phyloP scores from a whole-genome alignment of 2,113 vertebrate genomes.

The Todiramphus saurophagus region DNA sequence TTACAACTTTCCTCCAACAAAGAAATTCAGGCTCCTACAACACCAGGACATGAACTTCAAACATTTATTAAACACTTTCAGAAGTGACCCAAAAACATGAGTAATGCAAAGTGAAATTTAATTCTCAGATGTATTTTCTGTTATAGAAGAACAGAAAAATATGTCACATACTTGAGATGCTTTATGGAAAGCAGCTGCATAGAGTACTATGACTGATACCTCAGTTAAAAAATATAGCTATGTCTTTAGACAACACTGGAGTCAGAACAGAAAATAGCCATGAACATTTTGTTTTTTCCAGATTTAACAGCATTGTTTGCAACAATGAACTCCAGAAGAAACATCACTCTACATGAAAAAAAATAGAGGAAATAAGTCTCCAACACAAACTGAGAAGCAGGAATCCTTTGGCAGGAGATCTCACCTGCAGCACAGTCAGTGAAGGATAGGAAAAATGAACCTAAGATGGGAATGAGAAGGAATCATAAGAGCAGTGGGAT shows the following conservation, averaged over 20 bases:
- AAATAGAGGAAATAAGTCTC: not conserved
- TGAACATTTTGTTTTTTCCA: not conserved
- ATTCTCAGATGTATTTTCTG: not conserved
- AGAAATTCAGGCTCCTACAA: not conserved
- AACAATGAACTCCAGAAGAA: not conserved
- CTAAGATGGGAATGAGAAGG: not conserved
- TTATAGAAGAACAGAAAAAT: not conserved
- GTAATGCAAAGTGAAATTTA: not conserved
- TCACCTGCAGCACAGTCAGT: not conserved
- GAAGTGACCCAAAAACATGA: not conserved
- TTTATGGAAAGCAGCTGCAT: not conserved
- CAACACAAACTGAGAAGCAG: not conserved
- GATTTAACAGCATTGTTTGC: not conserved
- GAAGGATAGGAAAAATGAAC: not conserved
- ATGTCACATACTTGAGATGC: not conserved
- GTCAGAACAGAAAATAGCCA: not conserved
- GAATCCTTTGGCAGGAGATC: not conserved
- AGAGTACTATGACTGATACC: not conserved
- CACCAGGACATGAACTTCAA: not conserved
- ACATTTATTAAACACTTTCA: not conserved
- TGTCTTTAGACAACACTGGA: not conserved
- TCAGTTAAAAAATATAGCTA: accelerated
- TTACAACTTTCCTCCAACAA: not conserved
- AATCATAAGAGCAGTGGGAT: not conserved
- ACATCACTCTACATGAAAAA: not conserved